Evolutionary conservation across 2,797 vertebrate genomes (phyloP), one percentile per base, ranked within the genome.

Genomic region (Aldrovandia affinis): DNA sequence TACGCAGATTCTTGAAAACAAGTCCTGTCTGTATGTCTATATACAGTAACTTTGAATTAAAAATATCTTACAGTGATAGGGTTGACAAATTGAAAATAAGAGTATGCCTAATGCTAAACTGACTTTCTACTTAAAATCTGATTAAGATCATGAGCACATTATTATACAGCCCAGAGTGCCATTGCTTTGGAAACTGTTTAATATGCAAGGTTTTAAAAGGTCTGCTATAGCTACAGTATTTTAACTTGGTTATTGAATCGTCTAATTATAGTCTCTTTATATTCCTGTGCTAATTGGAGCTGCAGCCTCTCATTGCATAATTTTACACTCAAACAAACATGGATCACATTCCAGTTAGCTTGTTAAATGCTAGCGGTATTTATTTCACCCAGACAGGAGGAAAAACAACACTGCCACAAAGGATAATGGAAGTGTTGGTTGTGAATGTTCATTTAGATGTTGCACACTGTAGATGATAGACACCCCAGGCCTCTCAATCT

Each of bases 241-340:
- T 7, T 18, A 70, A 33, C 65, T 36, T 70, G 33, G 30, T 70
- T 39, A 70, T 70, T 15, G 25, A 70, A 36, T 57, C 55, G 15
- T 57, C 55, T 70, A 39, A 70, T 70, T 33, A 68, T 14, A 68
- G 28, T 8, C 30, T 33, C n/a, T 68, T 68, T 65, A 9, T 65
- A 10, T 25, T 14, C 61, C 61, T 65, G n/a, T 30, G 8, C 61
- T 65, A 30, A 30, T 65, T 65, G 28, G 61, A 2, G 28, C 61
- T 9, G 28, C 8, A n/a, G 61, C 61, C 61, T 65, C 61, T 30
- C 61, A 65, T 65, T 65, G 28, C 61, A 65, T 65, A 65, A 65
- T 65, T 65, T 65, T 65, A 65, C 28, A 65, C 28, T 65, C 61
- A 65, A 30, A 65, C 28, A 65, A 65, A 28, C 61, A 65, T 65